Percentiles rank a stretch among this genome's conserved stretches.
Conservation (phyloP, 2,888 invertebrate species). For the Meiosimyza decipiens region DNA sequence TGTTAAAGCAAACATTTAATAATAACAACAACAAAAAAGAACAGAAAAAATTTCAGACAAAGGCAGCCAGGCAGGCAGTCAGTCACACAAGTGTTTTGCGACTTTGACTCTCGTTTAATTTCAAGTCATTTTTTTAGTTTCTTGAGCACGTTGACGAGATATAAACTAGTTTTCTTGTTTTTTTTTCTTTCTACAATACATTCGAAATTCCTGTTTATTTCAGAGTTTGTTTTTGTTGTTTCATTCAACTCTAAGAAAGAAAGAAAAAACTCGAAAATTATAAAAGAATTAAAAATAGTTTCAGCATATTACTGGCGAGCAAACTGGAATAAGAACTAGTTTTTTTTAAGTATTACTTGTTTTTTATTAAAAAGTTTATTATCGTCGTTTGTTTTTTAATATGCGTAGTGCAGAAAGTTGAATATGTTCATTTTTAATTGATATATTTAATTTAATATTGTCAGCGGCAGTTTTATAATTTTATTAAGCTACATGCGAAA, state of each 20-base stretch:
- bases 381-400: too few species aligned
- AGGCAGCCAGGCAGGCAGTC: background rate
- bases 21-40: background rate
- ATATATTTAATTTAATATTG: too few species aligned
- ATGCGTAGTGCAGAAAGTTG: too few species aligned
- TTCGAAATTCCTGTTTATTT: background rate
- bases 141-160: conserved; percentile 1
- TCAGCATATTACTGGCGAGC: background rate
- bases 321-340: background rate
- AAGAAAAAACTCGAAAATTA: background rate
- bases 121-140: background rate
- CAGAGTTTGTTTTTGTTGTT: background rate
- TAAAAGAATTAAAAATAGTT: background rate
- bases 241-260: background rate
- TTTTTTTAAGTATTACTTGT: too few species aligned
- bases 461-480: too few species aligned
- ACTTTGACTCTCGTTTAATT: conserved; percentile 20
- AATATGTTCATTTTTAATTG: too few species aligned
- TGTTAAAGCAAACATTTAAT: background rate
- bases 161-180: conserved; percentile 8
- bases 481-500: too few species aligned
- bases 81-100: conserved; percentile 14
- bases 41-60: background rate
- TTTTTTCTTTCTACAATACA: background rate
- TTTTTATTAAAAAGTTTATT: too few species aligned